Evolutionary conservation across 1,140 invertebrate genomes (phyloP), one percentile per base, ranked within the genome.

Genomic region (Forficula auricularia): DNA sequence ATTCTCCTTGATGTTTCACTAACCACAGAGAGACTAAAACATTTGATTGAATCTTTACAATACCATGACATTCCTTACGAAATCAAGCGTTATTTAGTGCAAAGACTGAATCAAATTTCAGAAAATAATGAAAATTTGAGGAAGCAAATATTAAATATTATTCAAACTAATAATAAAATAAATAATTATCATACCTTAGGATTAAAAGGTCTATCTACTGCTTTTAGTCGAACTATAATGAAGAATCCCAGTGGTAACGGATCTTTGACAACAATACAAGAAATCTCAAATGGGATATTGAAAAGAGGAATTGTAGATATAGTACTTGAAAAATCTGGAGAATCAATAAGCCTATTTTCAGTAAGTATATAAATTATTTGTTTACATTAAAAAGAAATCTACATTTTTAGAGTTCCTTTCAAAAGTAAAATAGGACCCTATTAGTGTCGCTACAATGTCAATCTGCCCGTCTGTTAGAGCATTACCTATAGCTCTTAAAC

Each of bases 271-370:
- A 76, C 80, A 3, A 63, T 79, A n/a, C 76, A 85, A 54, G 81
- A 85, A 58, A 75, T 83, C 1, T 68, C 65, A 12, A 66, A 70
- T 27, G 81, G 80, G 14, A 65, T 88, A 2, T 56, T 85, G 1
- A 87, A 86, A 56, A 63, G 78, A 18, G 82, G 80, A 13, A 63
- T 70, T 0, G 81, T 87, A 8, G 75, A 85, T 56, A 68, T 86
- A 9, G 59, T 77, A 16, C 41, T 85, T 3, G 62, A 75, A 19
- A 68, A 67, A 9, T 54, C 65, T 0, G 55, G 61, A 0, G 52
- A 67, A 2, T 52, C 66, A 22, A 54, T 73, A 9, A 56, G 62
- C 6, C 45, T 77, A 2, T 69, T 77, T 14, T 62, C 58, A 19
- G 63, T 66, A 52, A 10, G 33, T 22, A 27, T 40, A 37, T 2